Evolutionary conservation across 2,113 vertebrate genomes (phyloP).

Genomic region (Henicopernis longicauda): DNA sequence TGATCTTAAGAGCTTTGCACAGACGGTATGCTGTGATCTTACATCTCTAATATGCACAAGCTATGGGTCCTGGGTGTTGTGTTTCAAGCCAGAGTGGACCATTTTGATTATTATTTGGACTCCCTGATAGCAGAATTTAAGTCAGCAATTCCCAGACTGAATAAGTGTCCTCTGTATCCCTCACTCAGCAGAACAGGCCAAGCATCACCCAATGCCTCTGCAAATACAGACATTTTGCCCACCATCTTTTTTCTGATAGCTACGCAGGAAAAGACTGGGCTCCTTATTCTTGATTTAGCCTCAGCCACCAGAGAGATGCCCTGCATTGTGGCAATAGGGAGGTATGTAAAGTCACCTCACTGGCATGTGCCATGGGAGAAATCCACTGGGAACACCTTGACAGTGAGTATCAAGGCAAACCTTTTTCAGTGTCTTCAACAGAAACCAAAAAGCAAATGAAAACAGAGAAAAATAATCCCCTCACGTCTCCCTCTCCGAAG

Average conservation of each 20-base stretch:
- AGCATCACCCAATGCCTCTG: not conserved
- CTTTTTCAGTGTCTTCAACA: not conserved
- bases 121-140: not conserved
- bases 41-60: not conserved
- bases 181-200: not conserved
- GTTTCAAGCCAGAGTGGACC: not conserved
- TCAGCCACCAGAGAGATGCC: not conserved
- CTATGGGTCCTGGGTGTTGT: not conserved
- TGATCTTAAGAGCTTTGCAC: not conserved
- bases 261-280: accelerated
- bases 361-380: not conserved
- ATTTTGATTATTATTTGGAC: not conserved
- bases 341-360: not conserved
- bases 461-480: not conserved
- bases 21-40: not conserved
- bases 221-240: not conserved
- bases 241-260: not conserved
- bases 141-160: not conserved
- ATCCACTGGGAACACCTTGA: accelerated
- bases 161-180: not conserved
- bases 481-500: not conserved
- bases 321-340: not conserved
- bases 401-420: not conserved
- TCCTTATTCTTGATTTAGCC: not conserved
- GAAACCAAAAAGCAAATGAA: not conserved